These are phyloP conservation scores for Marisa cornuarietis DNA, from an alignment of 1,140 invertebrate genomes.

Conservation along the genomic window DNA sequence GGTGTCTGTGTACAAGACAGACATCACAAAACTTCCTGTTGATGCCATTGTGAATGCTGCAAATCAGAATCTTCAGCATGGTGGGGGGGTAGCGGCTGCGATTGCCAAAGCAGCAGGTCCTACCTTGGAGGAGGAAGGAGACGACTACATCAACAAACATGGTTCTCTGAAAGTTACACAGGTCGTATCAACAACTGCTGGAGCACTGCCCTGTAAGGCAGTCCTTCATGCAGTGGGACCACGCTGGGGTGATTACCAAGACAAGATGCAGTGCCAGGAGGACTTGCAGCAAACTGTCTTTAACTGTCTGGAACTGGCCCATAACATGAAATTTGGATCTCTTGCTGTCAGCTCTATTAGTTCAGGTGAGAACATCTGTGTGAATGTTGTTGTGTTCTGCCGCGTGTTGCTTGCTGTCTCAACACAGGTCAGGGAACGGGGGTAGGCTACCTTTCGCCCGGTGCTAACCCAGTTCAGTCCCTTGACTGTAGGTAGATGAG, in stretches of 20 bases:
- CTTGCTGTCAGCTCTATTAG: slow-evolving; percentile 46
- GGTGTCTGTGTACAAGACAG: slow-evolving; percentile 68
- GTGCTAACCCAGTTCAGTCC: too few species aligned
- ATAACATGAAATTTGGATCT: slow-evolving; percentile 19
- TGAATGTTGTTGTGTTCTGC: neutral
- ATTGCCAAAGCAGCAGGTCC: slow-evolving; percentile 68
- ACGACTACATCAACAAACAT: slow-evolving; percentile 31
- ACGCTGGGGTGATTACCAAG: slow-evolving; percentile 25
- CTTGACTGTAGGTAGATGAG: too few species aligned
- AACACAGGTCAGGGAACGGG: too few species aligned
- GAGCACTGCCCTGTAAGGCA: slow-evolving; percentile 37
- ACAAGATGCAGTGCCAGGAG: slow-evolving; percentile 30
- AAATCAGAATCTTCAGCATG: slow-evolving; percentile 78
- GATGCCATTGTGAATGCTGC: slow-evolving; percentile 93
- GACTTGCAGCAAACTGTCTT: slow-evolving; percentile 34
- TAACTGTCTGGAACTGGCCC: slow-evolving; percentile 34
- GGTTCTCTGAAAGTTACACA: slow-evolving; percentile 31
- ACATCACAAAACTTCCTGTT: slow-evolving; percentile 84
- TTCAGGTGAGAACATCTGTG: slow-evolving; percentile 32
- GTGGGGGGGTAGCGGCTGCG: slow-evolving; percentile 86
- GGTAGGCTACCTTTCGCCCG: too few species aligned
- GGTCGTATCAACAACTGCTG: slow-evolving; percentile 38
- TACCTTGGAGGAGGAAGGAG: slow-evolving; percentile 33
- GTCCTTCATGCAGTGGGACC: slow-evolving; percentile 51
- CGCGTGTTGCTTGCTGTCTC: too few species aligned